Conservation (phyloP, 2,113 vertebrate species). For the Rana temporaria region DNA sequence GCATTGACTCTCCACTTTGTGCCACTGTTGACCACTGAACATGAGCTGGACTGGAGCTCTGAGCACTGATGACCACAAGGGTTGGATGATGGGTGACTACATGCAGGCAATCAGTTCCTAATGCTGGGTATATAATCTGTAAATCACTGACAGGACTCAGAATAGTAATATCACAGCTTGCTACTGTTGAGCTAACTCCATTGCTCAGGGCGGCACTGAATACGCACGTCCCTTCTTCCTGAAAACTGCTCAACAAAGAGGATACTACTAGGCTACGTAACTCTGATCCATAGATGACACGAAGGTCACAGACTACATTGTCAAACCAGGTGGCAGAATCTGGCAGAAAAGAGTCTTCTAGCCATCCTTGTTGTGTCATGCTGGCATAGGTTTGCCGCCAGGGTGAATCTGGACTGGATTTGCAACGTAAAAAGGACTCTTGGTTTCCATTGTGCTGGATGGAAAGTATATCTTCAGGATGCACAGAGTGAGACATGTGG, state of each 20-base stretch:
- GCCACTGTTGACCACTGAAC: constrained; percentile 74
- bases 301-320: constrained; percentile 73
- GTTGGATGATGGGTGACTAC: constrained; percentile 62
- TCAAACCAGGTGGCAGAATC: constrained; percentile 71
- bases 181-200: constrained; percentile 4
- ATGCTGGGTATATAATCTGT: constrained; percentile 67
- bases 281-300: constrained; percentile 68
- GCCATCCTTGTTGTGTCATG: constrained; percentile 69
- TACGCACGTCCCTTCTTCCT: constrained; percentile 42
- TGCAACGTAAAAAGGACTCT: constrained; percentile 71
- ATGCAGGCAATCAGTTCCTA: constrained; percentile 65
- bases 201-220: constrained; percentile 45
- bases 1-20: constrained; percentile 63
- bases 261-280: constrained; percentile 54
- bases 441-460: constrained; percentile 72
- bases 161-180: background rate
- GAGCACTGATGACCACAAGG: constrained; percentile 67
- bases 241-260: constrained; percentile 51
- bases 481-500: constrained; percentile 66
- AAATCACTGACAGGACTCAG: constrained; percentile 60
- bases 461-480: constrained; percentile 77
- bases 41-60: constrained; percentile 63
- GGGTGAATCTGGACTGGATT: constrained; percentile 59
- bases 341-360: constrained; percentile 63
- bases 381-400: constrained; percentile 80